phyloP scores from a whole-genome alignment of 2,797 vertebrate species.

The Varecia variegata region DNA sequence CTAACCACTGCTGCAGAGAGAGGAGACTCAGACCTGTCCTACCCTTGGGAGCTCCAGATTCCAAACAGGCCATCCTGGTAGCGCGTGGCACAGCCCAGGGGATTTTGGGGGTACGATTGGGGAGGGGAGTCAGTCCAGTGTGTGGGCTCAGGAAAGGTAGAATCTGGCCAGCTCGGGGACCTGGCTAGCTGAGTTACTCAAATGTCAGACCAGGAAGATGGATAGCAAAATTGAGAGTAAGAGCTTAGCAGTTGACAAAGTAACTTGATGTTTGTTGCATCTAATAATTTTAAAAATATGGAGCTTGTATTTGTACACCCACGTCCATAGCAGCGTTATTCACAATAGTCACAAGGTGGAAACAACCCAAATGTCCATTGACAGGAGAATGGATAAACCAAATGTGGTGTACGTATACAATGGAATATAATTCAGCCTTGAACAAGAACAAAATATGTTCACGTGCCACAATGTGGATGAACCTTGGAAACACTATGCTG shows the following conservation, averaged over 20 bases:
- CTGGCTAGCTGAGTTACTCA: background rate
- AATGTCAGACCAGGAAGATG: background rate
- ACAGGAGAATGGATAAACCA: background rate
- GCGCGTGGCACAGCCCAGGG: background rate
- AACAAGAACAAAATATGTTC: background rate
- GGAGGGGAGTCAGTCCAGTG: background rate
- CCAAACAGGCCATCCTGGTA: background rate
- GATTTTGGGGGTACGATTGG: fast-evolving
- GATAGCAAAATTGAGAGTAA: background rate
- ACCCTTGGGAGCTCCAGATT: background rate
- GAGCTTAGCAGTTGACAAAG: background rate
- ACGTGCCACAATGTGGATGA: background rate
- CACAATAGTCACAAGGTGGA: background rate
- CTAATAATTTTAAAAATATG: background rate
- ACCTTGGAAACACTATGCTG: background rate
- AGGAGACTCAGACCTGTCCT: background rate
- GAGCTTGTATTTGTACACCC: background rate
- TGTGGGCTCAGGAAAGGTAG: background rate
- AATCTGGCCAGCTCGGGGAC: background rate
- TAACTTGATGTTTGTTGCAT: background rate
- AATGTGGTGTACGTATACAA: background rate
- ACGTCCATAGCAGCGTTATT: background rate
- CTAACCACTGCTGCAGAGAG: background rate
- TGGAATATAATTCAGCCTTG: background rate
- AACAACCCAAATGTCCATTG: background rate